Conservation (phyloP, 2,113 vertebrate species). For the Xiphophorus hellerii region DNA sequence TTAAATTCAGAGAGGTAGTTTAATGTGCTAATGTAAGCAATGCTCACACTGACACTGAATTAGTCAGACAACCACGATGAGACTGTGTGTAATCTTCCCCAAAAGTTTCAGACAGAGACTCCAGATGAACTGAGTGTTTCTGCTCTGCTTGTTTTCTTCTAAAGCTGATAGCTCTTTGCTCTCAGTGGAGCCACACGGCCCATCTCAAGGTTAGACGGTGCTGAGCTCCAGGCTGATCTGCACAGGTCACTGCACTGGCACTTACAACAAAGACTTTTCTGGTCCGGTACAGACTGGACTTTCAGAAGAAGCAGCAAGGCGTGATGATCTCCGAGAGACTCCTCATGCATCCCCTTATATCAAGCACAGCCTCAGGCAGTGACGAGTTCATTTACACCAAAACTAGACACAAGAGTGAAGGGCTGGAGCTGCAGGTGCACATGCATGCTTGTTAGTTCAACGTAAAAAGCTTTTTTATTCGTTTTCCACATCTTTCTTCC, state of each 20-base stretch:
- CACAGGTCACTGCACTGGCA: constrained; percentile 71
- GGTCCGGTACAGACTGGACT: constrained; percentile 64
- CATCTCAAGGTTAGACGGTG: constrained; percentile 66
- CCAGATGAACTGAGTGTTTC: constrained; percentile 22
- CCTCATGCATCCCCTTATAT: constrained; percentile 34
- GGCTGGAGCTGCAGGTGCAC: constrained; percentile 50
- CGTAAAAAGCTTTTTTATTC: too few relatives aligned
- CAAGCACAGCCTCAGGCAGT: constrained; percentile 27
- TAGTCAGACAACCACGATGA: not conserved
- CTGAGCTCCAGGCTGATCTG: constrained; percentile 51
- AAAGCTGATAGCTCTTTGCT: constrained; percentile 36
- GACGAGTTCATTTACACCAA: constrained; percentile 47
- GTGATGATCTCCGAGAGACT: constrained; percentile 60
- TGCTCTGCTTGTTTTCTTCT: too few relatives aligned
- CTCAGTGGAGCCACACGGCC: constrained; percentile 31
- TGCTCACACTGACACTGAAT: too few relatives aligned
- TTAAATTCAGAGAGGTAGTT: not conserved
- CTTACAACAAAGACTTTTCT: constrained; percentile 69
- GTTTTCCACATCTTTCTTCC: too few relatives aligned
- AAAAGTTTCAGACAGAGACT: constrained; percentile 32
- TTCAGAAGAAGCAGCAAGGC: constrained; percentile 70
- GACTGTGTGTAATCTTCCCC: constrained; percentile 3
- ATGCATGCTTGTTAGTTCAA: constrained; percentile 15
- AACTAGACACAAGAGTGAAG: constrained; percentile 50
- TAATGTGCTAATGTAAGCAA: not conserved